phyloP scores from a whole-genome alignment of 2,113 vertebrate genomes.

The Caretta caretta region DNA sequence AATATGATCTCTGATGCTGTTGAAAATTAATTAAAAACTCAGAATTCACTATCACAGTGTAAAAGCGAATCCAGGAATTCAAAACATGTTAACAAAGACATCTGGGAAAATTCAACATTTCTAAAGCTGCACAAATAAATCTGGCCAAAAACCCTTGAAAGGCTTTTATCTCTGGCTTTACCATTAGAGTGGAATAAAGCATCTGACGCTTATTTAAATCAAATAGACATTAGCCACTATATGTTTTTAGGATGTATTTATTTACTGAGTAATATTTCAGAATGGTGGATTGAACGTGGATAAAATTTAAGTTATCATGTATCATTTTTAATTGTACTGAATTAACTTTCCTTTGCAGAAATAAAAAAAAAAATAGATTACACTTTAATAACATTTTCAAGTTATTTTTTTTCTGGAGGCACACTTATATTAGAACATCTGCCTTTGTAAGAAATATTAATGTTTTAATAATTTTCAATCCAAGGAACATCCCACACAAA shows the following conservation, averaged over 20 bases:
- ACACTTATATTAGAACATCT: not conserved
- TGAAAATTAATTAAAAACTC: not conserved
- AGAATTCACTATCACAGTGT: not conserved
- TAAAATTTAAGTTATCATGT: not conserved
- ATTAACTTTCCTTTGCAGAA: not conserved
- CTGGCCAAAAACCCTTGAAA: not conserved
- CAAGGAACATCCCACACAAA: not conserved
- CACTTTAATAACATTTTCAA: not conserved
- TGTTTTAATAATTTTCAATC: not conserved
- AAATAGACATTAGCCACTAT: not conserved
- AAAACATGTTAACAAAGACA: not conserved
- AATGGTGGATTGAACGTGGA: not conserved
- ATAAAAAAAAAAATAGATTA: not conserved
- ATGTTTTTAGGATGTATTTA: not conserved
- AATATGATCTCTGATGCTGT: not conserved
- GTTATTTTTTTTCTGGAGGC: not conserved
- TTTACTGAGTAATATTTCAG: not conserved
- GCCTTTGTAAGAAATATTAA: not conserved
- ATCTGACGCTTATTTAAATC: not conserved
- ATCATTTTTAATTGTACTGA: not conserved
- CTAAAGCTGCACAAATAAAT: not conserved
- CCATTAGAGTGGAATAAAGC: not conserved
- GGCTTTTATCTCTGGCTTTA: not conserved
- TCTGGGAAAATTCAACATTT: not conserved
- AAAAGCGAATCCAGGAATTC: not conserved